Evolutionary conservation across 2,113 vertebrate species (phyloP).

Genomic region (Corynorhinus townsendii): DNA sequence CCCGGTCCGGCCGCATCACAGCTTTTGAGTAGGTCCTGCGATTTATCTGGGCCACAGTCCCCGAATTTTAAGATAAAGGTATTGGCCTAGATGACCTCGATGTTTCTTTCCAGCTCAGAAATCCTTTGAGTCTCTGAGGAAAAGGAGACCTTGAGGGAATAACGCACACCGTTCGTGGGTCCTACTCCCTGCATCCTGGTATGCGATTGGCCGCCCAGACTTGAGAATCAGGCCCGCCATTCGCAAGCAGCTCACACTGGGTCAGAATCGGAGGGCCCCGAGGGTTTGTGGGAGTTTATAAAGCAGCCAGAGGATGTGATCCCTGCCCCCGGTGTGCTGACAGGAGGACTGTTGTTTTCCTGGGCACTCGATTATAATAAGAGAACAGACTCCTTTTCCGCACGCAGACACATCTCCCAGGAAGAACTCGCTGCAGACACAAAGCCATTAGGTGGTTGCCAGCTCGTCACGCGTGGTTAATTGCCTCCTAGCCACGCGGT

Average conservation of each 20-base stretch:
- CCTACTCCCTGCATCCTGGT: not conserved
- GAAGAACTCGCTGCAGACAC: conserved; percentile 73
- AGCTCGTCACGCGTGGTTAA: conserved; percentile 70
- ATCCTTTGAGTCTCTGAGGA: not conserved
- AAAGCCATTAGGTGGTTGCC: conserved; percentile 71
- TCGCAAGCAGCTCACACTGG: conserved; percentile 11
- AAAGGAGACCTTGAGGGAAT: not conserved
- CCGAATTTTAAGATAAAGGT: not conserved
- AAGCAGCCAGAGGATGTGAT: conserved; percentile 42
- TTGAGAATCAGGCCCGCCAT: not conserved
- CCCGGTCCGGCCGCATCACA: not conserved
- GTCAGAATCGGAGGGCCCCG: conserved; percentile 10
- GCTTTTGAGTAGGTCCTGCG: not conserved
- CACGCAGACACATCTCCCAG: conserved; percentile 63
- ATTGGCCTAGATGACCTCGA: not conserved
- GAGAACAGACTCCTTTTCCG: conserved; percentile 37
- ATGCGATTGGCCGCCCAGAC: not conserved
- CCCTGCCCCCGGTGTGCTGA: conserved; percentile 39
- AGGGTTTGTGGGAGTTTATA: conserved; percentile 38
- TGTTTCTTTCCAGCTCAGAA: not conserved
- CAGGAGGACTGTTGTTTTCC: conserved; percentile 57
- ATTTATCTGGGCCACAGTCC: not conserved
- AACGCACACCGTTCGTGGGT: not conserved
- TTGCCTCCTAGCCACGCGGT: conserved; percentile 60
- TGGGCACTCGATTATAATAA: conserved; percentile 46